Conservation (phyloP, 2,113 vertebrate species). For the Chionis minor region DNA sequence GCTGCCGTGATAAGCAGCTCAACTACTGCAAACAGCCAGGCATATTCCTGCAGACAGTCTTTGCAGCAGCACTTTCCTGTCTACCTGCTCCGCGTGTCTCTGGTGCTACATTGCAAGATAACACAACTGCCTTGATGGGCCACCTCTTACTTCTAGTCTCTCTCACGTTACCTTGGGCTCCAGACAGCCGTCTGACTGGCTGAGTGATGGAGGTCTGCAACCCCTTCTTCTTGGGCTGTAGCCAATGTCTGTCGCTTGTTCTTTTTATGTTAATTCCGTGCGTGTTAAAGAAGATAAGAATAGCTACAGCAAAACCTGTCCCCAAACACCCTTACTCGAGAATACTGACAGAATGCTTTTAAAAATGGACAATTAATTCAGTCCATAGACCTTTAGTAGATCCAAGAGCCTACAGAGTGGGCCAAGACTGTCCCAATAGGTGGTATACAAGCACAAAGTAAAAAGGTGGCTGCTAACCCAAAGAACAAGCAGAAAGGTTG, state of each 20-base stretch:
- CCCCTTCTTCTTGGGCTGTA: background rate
- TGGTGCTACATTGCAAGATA: background rate
- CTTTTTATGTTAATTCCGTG: background rate
- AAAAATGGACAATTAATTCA: background rate
- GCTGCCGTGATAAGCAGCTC: background rate
- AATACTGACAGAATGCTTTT: background rate
- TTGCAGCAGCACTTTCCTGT: background rate
- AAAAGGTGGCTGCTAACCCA: background rate
- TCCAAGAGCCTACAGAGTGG: accelerated
- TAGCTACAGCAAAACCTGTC: background rate
- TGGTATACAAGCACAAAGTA: background rate
- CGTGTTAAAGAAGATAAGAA: background rate
- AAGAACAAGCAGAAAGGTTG: background rate
- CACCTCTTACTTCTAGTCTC: background rate
- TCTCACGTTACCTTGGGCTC: background rate
- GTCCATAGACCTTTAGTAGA: background rate
- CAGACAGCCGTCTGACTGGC: accelerated
- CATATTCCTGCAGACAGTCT: background rate
- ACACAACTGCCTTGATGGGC: background rate
- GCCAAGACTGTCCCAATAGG: background rate
- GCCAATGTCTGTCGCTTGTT: background rate
- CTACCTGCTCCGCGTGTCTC: background rate
- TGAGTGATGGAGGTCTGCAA: background rate
- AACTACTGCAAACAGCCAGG: background rate
- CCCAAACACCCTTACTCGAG: background rate